Percentiles rank a stretch among this genome's conserved stretches.
Evolutionary conservation across 2,113 vertebrate genomes (phyloP).

Genomic region (Trogon surrucura): DNA sequence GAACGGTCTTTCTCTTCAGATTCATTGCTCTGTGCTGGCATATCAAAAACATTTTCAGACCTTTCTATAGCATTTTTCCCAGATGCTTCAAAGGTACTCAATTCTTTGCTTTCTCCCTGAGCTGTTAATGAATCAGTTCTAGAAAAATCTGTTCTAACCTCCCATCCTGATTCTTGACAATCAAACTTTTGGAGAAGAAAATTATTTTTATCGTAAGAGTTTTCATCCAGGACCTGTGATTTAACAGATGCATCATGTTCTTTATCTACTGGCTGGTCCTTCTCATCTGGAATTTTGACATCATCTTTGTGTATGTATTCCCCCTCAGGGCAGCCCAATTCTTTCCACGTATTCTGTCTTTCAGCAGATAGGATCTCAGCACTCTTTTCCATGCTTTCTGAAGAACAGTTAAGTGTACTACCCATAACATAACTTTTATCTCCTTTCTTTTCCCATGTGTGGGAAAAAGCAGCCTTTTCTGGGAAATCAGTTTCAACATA

Average conservation of each 20-base stretch:
- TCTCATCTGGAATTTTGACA: neutral
- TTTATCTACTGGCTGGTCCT: neutral
- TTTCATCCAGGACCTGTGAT: neutral
- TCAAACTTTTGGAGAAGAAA: neutral
- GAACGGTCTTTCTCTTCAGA: conserved; percentile 32
- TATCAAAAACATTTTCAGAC: neutral
- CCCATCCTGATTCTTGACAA: conserved; percentile 15
- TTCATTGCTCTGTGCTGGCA: neutral
- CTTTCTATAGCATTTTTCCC: neutral
- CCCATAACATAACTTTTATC: neutral
- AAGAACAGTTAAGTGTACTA: neutral
- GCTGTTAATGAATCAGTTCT: neutral
- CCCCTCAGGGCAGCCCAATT: neutral
- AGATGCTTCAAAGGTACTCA: neutral
- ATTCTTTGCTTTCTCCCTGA: neutral
- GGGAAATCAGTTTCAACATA: neutral
- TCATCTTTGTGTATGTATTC: neutral
- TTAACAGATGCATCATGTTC: neutral
- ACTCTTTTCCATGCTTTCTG: neutral
- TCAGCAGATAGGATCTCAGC: neutral
- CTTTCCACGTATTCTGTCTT: neutral
- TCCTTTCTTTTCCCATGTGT: neutral
- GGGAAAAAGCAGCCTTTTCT: neutral
- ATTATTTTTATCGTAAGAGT: neutral
- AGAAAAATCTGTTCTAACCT: conserved; percentile 21